Conservation (phyloP, 2,113 vertebrate species). For the Spilogale gracilis region DNA sequence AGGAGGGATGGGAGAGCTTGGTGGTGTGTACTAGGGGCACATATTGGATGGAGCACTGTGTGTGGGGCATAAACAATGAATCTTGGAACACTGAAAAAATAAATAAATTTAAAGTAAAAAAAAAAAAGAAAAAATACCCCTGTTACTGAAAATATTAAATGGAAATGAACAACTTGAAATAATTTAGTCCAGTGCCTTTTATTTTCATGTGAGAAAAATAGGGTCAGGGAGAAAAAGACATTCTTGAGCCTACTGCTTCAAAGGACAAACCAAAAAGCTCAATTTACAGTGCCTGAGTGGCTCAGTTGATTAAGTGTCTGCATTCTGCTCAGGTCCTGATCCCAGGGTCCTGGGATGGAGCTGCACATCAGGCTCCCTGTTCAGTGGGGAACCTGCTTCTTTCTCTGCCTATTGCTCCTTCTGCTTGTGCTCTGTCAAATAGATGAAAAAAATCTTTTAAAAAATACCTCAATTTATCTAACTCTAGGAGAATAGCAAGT, state of each 20-base stretch:
- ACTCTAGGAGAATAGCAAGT: background rate
- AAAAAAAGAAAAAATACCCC: background rate
- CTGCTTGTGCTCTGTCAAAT: no score
- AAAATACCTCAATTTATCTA: background rate
- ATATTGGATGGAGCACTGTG: no score
- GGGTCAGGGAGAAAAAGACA: background rate
- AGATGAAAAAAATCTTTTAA: background rate
- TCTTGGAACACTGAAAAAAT: no score
- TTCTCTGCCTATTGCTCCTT: no score
- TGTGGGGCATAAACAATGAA: no score
- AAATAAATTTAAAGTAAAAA: no score
- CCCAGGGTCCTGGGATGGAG: background rate
- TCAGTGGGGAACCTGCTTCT: no score
- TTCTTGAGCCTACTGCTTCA: background rate
- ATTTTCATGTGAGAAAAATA: background rate
- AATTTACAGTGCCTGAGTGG: background rate
- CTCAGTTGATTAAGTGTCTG: background rate
- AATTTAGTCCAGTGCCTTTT: background rate
- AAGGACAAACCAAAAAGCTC: background rate
- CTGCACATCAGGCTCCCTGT: no score
- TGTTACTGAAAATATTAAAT: background rate
- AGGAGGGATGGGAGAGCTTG: no score
- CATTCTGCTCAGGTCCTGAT: background rate
- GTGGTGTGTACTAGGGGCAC: no score
- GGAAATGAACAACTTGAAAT: background rate